Base-by-base conservation (phyloP, 2,113 vertebrate species). In the Hippolais icterina region DNA sequence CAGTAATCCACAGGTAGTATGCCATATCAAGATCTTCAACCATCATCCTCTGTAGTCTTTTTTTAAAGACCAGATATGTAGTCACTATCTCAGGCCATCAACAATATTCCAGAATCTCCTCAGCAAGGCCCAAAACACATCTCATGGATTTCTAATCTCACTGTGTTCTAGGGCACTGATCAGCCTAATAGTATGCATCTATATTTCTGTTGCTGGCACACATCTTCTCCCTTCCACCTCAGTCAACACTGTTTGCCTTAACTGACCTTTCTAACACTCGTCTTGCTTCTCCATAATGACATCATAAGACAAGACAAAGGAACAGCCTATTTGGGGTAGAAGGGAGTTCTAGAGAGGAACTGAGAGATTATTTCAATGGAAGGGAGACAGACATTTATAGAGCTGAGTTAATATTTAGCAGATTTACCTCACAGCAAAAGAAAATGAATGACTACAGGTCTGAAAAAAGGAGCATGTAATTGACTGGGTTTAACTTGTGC, bases 1-100 rank as follows among this genome's bases (percentile, higher is more conserved):
- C 3, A 70, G 23, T 27, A 46, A 81, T 4, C 15, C 24, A 83
- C 9, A n/a, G 0, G 0, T 20, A 78, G 13, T 10, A 31, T 8
- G 11, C 1, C 23, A 31, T 16, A 57, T 20, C 27, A 52, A 79
- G 69, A 56, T 18, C 31, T 69, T 76, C 23, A 72, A 24, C 8
- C 25, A 72, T 5, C 24, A 63, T 16, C 11, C 49, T 49, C 46
- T n/a, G 11, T 2, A 57, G 21, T 33, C 42, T 78, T 83, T 66
- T 47, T 42, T 15, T 31, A 65, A 65, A 81, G 23, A 61, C 19
- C 35, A 74, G n/a, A 5, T 29, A 33, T 12, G 80, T 14, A 31
- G 37, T 61, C 33, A 12, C 39, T 53, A 47, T 23, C 22, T 75
- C 23, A 89, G 47, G 21, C 33, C 42, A 77, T 6, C 47, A 75